Evolutionary conservation across 2,113 vertebrate genomes (phyloP).

Genomic region (Antigone vipio): DNA sequence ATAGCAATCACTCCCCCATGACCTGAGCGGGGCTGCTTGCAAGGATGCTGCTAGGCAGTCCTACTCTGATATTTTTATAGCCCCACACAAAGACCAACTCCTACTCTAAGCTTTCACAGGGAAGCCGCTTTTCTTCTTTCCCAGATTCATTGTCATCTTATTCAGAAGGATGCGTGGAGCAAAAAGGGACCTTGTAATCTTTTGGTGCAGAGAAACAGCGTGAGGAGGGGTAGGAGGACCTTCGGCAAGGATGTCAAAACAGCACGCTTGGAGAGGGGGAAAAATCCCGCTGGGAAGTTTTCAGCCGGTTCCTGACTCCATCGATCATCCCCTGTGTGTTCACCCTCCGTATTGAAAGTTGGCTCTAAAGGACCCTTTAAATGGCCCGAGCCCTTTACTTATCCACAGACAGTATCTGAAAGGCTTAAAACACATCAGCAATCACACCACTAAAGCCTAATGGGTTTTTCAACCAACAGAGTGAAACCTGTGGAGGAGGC

Average conservation of each 20-base stretch:
- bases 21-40: fast-evolving
- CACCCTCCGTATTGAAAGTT: not conserved
- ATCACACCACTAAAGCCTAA: not conserved
- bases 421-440: not conserved
- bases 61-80: not conserved
- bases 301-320: not conserved
- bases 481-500: not conserved
- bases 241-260: not conserved
- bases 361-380: not conserved
- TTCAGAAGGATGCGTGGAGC: not conserved
- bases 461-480: not conserved
- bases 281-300: not conserved
- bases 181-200: not conserved
- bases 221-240: not conserved
- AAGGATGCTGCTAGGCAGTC: not conserved
- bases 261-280: not conserved
- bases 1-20: not conserved
- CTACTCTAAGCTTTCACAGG: not conserved
- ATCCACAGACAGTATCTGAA: not conserved
- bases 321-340: not conserved
- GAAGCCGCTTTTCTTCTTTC: not conserved
- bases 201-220: not conserved
- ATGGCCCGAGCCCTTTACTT: not conserved
- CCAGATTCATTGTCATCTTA: too few species aligned
- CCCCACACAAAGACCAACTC: not conserved